Conservation (phyloP, 2,113 vertebrate species). For the Leptobrachium leishanense region DNA sequence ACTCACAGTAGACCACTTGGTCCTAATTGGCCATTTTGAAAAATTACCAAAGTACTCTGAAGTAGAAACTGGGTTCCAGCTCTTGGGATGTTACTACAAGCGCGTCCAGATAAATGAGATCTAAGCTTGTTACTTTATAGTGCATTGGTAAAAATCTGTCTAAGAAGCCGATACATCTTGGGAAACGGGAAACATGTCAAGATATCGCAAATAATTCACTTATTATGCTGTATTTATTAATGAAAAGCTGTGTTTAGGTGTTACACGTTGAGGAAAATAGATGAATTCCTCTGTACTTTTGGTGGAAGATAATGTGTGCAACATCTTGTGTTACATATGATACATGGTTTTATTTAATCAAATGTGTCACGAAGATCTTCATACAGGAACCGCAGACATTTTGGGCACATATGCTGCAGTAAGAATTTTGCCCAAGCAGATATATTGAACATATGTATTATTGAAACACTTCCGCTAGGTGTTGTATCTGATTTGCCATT, state of each 20-base stretch:
- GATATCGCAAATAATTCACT: too few relatives aligned
- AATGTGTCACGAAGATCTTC: neutral
- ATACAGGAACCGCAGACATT: neutral
- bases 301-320: neutral
- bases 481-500: slow-evolving; percentile 24
- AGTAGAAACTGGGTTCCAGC: too few relatives aligned
- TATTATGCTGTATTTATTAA: neutral
- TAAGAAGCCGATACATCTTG: too few relatives aligned
- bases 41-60: too few relatives aligned
- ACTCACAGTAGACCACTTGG: too few relatives aligned
- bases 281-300: neutral
- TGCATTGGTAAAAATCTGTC: too few relatives aligned
- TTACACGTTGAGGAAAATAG: neutral
- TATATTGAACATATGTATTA: slow-evolving; percentile 35
- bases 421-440: neutral
- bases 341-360: neutral
- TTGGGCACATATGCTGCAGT: slow-evolving; percentile 16
- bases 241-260: neutral
- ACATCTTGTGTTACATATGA: slow-evolving; percentile 2
- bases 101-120: too few relatives aligned
- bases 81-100: too few relatives aligned
- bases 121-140: too few relatives aligned
- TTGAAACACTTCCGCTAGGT: slow-evolving; percentile 37
- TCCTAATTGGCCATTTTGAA: too few relatives aligned
- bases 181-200: too few relatives aligned